Evolutionary conservation across 2,113 vertebrate species (phyloP).

Genomic region (Notechis scutatus): DNA sequence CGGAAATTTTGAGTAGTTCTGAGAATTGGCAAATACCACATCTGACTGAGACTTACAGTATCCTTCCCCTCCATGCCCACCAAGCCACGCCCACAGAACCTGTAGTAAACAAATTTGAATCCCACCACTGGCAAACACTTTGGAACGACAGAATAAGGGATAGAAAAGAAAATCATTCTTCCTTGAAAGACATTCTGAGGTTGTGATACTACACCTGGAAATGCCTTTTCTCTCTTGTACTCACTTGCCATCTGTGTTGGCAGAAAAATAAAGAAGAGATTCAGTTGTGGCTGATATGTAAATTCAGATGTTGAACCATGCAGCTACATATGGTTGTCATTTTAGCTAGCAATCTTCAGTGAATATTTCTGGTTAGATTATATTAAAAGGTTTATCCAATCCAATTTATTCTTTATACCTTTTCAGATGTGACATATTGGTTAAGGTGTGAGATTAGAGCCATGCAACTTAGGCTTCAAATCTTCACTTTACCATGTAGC

Average conservation of each 20-base stretch:
- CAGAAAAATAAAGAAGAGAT: not conserved
- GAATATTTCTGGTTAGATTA: not conserved
- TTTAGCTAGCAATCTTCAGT: not conserved
- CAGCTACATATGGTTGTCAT: not conserved
- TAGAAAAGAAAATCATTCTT: not conserved
- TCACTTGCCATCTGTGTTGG: not conserved
- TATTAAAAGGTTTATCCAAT: not conserved
- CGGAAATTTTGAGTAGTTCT: too few relatives aligned
- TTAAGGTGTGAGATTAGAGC: not conserved
- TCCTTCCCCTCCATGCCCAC: too few relatives aligned
- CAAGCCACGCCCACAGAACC: too few relatives aligned
- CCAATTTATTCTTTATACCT: not conserved
- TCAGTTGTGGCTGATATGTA: not conserved
- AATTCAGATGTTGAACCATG: not conserved
- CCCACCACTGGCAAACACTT: not conserved
- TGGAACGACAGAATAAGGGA: not conserved
- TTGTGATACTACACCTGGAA: not conserved
- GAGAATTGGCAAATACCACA: too few relatives aligned
- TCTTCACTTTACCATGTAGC: not conserved
- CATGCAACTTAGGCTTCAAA: not conserved
- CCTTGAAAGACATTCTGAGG: not conserved
- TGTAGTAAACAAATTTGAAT: too few relatives aligned
- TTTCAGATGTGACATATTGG: not conserved
- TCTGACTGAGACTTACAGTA: too few relatives aligned
- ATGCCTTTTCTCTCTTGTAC: not conserved